These are phyloP conservation scores for Denticeps clupeoides DNA, from an alignment of 2,797 vertebrate genomes.

Conservation along the genomic window DNA sequence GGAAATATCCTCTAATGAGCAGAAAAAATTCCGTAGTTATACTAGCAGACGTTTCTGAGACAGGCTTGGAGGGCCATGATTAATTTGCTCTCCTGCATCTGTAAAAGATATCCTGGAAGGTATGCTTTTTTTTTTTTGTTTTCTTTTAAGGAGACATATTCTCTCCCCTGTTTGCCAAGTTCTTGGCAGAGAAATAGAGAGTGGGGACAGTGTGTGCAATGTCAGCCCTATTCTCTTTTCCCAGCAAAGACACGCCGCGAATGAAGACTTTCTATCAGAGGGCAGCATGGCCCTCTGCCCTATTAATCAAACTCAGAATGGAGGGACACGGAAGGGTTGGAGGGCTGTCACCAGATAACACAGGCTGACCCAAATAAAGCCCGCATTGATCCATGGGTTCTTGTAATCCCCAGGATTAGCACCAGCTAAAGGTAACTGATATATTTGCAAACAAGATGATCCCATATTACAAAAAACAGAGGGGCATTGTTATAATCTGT, in stretches of 20 bases:
- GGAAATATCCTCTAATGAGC: too few species aligned
- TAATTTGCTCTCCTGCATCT: too few species aligned
- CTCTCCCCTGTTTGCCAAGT: too few species aligned
- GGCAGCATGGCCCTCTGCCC: conserved; percentile 31
- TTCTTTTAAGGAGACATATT: too few species aligned
- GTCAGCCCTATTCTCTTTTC: conserved; percentile 5
- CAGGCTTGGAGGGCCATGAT: too few species aligned
- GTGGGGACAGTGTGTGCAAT: conserved; percentile 20
- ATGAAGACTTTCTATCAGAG: conserved; percentile 30
- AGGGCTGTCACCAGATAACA: conserved; percentile 37
- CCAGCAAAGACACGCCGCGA: conserved; percentile 14
- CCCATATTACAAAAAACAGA: conserved; percentile 12
- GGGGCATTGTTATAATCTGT: too few species aligned
- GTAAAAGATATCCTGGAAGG: too few species aligned
- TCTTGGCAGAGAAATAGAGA: conserved; percentile 5
- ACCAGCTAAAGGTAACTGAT: conserved; percentile 30
- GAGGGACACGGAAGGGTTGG: conserved; percentile 25
- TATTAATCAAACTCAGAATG: conserved; percentile 45
- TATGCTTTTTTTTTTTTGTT: too few species aligned
- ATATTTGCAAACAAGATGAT: conserved; percentile 36
- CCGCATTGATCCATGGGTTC: conserved; percentile 41
- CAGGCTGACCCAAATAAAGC: conserved; percentile 53
- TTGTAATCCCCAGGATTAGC: conserved; percentile 36
- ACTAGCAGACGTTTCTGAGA: too few species aligned
- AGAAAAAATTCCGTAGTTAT: too few species aligned